These are phyloP conservation scores for Spondyliosoma cantharus DNA, from an alignment of 2,797 vertebrate genomes.

Conservation along the genomic window DNA sequence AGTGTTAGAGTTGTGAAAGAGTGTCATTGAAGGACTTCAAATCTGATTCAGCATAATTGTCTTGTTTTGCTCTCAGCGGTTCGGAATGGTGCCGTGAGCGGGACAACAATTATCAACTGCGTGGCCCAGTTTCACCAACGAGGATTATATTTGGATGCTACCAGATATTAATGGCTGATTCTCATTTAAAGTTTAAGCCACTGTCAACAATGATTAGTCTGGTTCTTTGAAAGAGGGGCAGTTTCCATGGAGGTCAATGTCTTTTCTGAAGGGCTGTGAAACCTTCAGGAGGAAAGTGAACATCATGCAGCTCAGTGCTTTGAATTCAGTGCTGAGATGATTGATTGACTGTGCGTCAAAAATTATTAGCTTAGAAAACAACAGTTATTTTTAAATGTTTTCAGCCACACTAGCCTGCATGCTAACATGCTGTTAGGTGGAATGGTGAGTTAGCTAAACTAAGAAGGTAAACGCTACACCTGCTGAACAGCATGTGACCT, in stretches of 20 bases:
- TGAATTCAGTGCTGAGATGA: conserved; percentile 3
- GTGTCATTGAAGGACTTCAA: conserved; percentile 24
- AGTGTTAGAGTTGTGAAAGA: conserved; percentile 35
- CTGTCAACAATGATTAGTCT: conserved; percentile 11
- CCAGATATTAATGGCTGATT: conserved; percentile 28
- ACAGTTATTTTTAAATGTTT: background rate
- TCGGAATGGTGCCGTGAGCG: conserved; percentile 32
- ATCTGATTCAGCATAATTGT: conserved; percentile 51
- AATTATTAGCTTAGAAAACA: background rate
- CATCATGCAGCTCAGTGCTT: background rate
- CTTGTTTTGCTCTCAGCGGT: conserved; percentile 58
- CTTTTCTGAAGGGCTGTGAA: background rate
- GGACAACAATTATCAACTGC: conserved; percentile 45
- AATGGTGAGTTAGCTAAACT: too few relatives aligned
- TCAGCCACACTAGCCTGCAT: background rate
- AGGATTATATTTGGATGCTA: conserved; percentile 46
- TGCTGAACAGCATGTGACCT: too few relatives aligned
- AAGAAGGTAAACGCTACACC: too few relatives aligned
- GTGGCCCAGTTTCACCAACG: conserved; percentile 28
- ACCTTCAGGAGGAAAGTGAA: background rate
- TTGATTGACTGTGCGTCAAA: background rate
- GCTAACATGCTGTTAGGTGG: background rate
- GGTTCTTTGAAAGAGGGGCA: conserved; percentile 9
- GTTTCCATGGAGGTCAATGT: conserved; percentile 7
- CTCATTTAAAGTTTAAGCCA: conserved; percentile 15